Evolutionary conservation across 2,797 vertebrate species (phyloP).

Genomic region (Rhinoraja longicauda): DNA sequence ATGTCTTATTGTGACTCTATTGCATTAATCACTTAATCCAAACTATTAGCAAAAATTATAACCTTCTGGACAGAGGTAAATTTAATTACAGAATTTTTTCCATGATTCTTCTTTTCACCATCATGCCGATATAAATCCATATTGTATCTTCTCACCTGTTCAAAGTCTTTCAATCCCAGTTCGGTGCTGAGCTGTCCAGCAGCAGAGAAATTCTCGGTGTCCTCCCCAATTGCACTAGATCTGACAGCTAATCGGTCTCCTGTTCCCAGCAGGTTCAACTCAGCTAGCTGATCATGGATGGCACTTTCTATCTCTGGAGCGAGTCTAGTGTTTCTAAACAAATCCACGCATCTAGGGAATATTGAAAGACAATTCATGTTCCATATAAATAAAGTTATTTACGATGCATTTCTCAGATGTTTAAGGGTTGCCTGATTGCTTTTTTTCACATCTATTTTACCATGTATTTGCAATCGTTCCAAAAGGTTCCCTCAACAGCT

Average conservation of each 20-base stretch:
- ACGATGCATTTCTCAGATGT: background rate
- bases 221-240: conserved; percentile 33
- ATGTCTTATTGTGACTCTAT: background rate
- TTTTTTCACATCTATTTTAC: background rate
- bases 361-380: background rate
- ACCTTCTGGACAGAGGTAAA: background rate
- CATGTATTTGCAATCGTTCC: background rate
- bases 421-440: background rate
- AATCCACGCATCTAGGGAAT: background rate
- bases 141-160: background rate
- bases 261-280: background rate
- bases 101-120: background rate
- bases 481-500: background rate
- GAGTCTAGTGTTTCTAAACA: background rate
- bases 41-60: background rate
- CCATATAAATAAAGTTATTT: background rate
- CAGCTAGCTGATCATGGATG: background rate
- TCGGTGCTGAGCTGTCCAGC: conserved; percentile 27
- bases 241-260: background rate
- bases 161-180: conserved; percentile 29
- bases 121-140: background rate
- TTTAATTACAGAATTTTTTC: background rate
- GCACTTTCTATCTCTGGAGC: background rate
- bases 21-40: background rate
- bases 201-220: conserved; percentile 31